Percentiles rank a stretch among this genome's conserved stretches.
Evolutionary conservation across 2,888 invertebrate genomes (phyloP).

Genomic region (Mythimna ferrago): DNA sequence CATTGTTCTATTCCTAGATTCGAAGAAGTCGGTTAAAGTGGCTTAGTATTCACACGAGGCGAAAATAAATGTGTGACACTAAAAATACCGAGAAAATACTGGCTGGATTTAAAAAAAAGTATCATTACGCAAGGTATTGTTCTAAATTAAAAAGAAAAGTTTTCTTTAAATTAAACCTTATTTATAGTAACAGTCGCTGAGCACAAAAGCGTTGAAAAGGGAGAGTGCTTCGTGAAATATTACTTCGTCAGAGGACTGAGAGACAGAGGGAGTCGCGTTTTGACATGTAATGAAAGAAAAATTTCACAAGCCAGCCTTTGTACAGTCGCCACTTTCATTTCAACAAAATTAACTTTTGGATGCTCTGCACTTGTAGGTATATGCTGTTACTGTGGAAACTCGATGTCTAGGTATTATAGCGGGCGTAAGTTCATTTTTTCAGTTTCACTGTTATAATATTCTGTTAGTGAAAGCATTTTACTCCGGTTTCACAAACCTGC

Average conservation of each 20-base stretch:
- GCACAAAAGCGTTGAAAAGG: constrained; percentile 59
- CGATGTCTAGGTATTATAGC: constrained; percentile 33
- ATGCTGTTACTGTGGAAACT: constrained; percentile 43
- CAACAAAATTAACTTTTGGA: constrained; percentile 81
- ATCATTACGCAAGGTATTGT: constrained; percentile 28
- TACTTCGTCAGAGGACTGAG: constrained; percentile 59
- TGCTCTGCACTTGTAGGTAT: constrained; percentile 55
- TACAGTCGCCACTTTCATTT: constrained; percentile 72
- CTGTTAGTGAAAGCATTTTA: constrained; percentile 14
- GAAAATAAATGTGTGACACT: constrained; percentile 30
- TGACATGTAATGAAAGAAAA: constrained; percentile 83
- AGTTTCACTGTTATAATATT: not conserved
- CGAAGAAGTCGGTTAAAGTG: constrained; percentile 43
- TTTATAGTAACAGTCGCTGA: constrained; percentile 56
- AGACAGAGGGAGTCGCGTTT: constrained; percentile 61
- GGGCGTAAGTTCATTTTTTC: constrained; percentile 20
- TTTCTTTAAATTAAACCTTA: constrained; percentile 61
- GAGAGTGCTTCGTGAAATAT: constrained; percentile 66
- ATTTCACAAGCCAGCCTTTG: constrained; percentile 74
- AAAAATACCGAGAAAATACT: constrained; percentile 9
- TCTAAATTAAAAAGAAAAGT: constrained; percentile 59
- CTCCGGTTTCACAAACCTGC: not conserved
- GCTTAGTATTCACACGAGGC: constrained; percentile 49
- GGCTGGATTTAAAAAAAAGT: not conserved
- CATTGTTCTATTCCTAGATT: constrained; percentile 61